These are phyloP conservation scores for Diorhabda carinulata DNA, from an alignment of 1,140 invertebrate species.

Conservation along the genomic window DNA sequence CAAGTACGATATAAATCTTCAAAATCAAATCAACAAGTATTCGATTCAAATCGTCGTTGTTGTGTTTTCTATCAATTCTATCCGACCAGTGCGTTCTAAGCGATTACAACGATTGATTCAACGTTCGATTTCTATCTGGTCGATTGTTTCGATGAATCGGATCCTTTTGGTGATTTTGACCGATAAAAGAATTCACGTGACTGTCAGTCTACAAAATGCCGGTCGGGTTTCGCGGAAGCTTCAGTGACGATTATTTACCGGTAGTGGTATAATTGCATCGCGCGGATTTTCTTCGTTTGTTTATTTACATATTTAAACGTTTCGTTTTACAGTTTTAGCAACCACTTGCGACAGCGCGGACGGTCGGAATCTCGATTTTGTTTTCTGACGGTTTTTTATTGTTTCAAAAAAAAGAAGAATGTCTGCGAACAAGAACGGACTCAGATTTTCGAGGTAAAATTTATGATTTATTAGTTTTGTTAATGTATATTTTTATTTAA, in stretches of 20 bases:
- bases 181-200: slow-evolving; percentile 1
- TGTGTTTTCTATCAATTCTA: too few relatives aligned
- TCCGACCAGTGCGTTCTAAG: too few relatives aligned
- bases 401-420: neutral
- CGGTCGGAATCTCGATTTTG: neutral
- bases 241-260: slow-evolving; percentile 10
- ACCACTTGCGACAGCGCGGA: neutral
- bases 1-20: too few relatives aligned
- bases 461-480: too few relatives aligned
- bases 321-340: neutral
- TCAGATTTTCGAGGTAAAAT: neutral
- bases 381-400: neutral
- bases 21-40: too few relatives aligned
- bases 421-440: neutral
- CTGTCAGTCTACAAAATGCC: slow-evolving; percentile 12
- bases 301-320: neutral
- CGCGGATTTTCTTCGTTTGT: neutral
- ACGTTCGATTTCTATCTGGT: too few relatives aligned
- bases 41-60: too few relatives aligned
- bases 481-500: too few relatives aligned
- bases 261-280: slow-evolving; percentile 1
- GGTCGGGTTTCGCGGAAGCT: slow-evolving; percentile 9
- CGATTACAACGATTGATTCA: too few relatives aligned
- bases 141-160: too few relatives aligned
- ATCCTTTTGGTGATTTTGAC: too few relatives aligned